Percentiles rank a stretch among this genome's conserved stretches.
These are phyloP conservation scores for Sarotherodon lohbergeri DNA, from an alignment of 2,113 vertebrate genomes.

Conservation along the genomic window DNA sequence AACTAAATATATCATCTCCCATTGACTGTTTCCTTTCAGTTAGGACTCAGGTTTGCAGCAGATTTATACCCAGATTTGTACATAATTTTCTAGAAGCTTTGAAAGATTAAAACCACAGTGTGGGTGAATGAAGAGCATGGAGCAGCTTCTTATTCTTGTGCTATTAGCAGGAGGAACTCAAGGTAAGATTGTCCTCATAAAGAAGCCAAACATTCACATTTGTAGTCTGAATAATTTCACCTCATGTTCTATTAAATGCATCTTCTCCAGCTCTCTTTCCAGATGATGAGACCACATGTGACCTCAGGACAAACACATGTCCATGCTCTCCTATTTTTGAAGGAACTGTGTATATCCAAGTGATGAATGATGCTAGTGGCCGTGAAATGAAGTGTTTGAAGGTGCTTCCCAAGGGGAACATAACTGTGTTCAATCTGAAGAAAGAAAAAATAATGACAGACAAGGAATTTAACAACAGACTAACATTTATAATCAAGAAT, in stretches of 20 bases:
- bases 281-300: not conserved
- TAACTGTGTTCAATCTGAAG: not conserved
- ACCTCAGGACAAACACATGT: not conserved
- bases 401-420: accelerated
- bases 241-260: not conserved
- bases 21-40: not conserved
- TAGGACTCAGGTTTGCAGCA: not conserved
- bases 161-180: constrained; percentile 1
- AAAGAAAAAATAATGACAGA: not conserved
- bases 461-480: not conserved
- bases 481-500: not conserved
- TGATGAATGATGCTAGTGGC: constrained; percentile 6
- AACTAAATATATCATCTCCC: not conserved
- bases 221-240: not conserved
- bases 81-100: not conserved
- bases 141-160: not conserved
- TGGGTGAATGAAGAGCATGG: not conserved
- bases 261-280: not conserved
- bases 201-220: not conserved
- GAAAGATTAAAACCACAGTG: accelerated
- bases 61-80: not conserved
- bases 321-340: not conserved
- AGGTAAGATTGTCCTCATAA: constrained; percentile 18
- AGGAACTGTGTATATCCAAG: constrained; percentile 24
- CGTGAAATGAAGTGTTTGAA: not conserved